These are phyloP conservation scores for Chiloscyllium plagiosum DNA, from an alignment of 2,113 vertebrate genomes.

Conservation along the genomic window DNA sequence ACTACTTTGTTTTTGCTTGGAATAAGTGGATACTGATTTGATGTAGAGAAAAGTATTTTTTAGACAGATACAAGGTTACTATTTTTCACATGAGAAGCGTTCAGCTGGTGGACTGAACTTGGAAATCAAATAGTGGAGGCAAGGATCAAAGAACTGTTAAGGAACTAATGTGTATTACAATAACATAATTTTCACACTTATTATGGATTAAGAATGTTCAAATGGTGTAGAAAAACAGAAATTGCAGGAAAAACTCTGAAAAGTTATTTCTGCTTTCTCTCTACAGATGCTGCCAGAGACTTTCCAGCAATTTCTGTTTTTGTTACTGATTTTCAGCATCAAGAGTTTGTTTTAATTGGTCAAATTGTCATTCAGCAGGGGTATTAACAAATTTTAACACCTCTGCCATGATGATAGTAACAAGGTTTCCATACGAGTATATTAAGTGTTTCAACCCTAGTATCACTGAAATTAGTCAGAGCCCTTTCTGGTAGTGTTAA, in stretches of 20 bases:
- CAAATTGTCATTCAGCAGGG: neutral
- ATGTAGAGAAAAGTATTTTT: neutral
- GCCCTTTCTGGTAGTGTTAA: neutral
- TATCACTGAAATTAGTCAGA: neutral
- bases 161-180: no score
- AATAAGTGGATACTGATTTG: neutral
- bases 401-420: neutral
- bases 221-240: no score
- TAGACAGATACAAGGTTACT: neutral
- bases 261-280: no score
- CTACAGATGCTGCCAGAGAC: no score
- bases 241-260: no score
- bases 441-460: neutral
- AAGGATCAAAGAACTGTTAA: neutral
- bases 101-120: neutral
- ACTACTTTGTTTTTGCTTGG: neutral
- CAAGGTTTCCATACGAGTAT: neutral
- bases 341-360: neutral
- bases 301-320: no score
- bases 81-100: neutral
- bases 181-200: no score
- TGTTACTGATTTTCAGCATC: no score
- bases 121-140: neutral
- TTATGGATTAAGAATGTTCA: no score
- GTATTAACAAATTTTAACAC: neutral